Conservation (phyloP, 2,888 invertebrate genomes). For the Drosophila parthenogenetica region DNA sequence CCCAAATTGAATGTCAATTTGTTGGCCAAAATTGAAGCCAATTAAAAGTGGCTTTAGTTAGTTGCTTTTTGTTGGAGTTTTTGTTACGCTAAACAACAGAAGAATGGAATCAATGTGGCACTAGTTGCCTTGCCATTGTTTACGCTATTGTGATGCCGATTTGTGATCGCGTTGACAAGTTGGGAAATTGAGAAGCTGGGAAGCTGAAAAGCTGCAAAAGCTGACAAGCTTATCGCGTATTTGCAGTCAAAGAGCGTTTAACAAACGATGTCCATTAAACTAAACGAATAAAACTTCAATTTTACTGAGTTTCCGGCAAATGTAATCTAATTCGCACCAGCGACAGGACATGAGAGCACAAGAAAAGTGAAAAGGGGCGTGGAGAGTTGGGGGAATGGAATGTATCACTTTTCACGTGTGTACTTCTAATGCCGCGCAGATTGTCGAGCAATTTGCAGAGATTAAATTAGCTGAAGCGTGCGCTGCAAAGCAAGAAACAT, state of each 20-base stretch:
- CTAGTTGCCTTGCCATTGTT: neutral
- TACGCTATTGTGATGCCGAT: neutral
- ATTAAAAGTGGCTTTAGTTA: conserved; percentile 2
- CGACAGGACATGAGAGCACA: conserved; percentile 19
- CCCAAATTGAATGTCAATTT: conserved; percentile 21
- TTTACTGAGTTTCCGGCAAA: conserved; percentile 36
- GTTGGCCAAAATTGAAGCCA: neutral
- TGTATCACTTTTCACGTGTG: conserved; percentile 72
- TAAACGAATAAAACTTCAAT: conserved; percentile 40
- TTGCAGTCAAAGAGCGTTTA: conserved; percentile 55
- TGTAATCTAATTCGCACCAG: conserved; percentile 73
- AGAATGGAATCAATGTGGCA: neutral
- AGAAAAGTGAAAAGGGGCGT: neutral
- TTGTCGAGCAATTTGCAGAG: conserved; percentile 85
- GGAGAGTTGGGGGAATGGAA: conserved; percentile 2
- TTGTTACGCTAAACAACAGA: neutral
- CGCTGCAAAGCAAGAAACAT: conserved; percentile 55
- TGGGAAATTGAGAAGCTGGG: conserved; percentile 9
- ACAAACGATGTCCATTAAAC: conserved; percentile 55
- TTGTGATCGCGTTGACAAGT: conserved; percentile 17
- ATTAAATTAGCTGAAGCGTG: conserved; percentile 84
- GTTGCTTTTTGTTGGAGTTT: neutral
- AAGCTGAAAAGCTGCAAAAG: conserved; percentile 19
- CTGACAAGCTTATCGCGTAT: conserved; percentile 60
- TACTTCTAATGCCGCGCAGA: conserved; percentile 82